These are phyloP conservation scores for Agonum fuliginosum DNA, from an alignment of 2,888 invertebrate genomes.

Conservation along the genomic window DNA sequence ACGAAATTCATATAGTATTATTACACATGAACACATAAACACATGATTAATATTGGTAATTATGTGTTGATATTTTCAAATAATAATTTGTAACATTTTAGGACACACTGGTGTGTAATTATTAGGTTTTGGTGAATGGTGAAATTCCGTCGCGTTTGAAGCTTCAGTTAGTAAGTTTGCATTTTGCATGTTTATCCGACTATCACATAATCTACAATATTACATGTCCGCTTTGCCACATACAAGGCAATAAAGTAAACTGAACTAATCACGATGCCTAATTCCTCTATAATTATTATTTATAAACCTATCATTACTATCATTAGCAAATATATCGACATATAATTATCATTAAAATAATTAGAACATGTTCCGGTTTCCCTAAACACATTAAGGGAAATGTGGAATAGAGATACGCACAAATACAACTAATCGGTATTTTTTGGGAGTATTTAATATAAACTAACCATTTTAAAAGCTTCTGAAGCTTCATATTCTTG, in stretches of 20 bases:
- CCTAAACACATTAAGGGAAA: slow-evolving; percentile 1
- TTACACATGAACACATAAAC: background rate
- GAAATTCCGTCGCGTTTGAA: slow-evolving; percentile 30
- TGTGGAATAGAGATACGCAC: too few species aligned
- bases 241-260: slow-evolving; percentile 45
- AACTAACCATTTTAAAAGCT: too few species aligned
- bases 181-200: slow-evolving; percentile 35
- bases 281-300: slow-evolving; percentile 39
- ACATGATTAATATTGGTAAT: background rate
- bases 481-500: too few species aligned
- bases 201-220: slow-evolving; percentile 30
- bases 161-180: slow-evolving; percentile 34
- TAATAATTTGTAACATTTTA: background rate
- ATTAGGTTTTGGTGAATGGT: slow-evolving; percentile 12
- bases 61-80: background rate
- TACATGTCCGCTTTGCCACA: slow-evolving; percentile 1
- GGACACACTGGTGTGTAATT: slow-evolving; percentile 15
- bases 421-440: too few species aligned
- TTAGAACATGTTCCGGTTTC: slow-evolving; percentile 23
- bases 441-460: too few species aligned
- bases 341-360: slow-evolving; percentile 45
- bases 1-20: too few species aligned
- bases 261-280: slow-evolving; percentile 23
- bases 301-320: slow-evolving; percentile 21
- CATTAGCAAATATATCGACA: slow-evolving; percentile 41